Evolutionary conservation across 1,140 invertebrate genomes (phyloP).

Genomic region (Drosophila tropicalis): DNA sequence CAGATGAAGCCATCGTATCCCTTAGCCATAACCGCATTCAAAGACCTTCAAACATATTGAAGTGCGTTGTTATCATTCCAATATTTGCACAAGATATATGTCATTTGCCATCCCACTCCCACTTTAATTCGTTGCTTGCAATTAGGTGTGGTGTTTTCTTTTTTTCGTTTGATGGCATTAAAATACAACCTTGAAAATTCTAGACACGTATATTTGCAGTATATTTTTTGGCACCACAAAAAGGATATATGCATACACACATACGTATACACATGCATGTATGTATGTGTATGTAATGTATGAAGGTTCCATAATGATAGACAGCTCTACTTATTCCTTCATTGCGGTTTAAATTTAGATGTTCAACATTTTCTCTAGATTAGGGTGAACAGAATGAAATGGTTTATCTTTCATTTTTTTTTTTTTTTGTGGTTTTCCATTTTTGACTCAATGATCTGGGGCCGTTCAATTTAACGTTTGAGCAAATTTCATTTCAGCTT

Average conservation of each 20-base stretch:
- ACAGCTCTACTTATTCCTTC: constrained; percentile 14
- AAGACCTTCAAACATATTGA: constrained; percentile 56
- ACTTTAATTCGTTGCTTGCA: not conserved
- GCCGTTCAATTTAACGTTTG: constrained; percentile 64
- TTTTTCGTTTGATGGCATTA: constrained; percentile 61
- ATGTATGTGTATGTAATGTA: not conserved
- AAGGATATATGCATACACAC: not conserved
- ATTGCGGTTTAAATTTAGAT: constrained; percentile 7
- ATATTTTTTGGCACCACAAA: constrained; percentile 39
- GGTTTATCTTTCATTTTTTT: constrained; percentile 15
- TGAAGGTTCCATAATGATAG: constrained; percentile 40
- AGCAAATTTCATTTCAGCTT: constrained; percentile 57
- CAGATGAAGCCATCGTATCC: constrained; percentile 34
- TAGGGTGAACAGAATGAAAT: constrained; percentile 31
- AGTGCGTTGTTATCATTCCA: constrained; percentile 71
- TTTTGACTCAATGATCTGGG: constrained; percentile 12
- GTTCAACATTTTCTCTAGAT: constrained; percentile 48
- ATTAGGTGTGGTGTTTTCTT: constrained; percentile 42
- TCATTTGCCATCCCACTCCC: not conserved
- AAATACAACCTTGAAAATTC: constrained; percentile 76
- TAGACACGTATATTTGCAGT: constrained; percentile 62
- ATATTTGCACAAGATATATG: constrained; percentile 65
- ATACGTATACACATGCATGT: not conserved
- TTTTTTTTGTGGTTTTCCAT: constrained; percentile 29
- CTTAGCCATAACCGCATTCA: constrained; percentile 46